phyloP scores from a whole-genome alignment of 2,888 invertebrate genomes.

The Caprella mutica region DNA sequence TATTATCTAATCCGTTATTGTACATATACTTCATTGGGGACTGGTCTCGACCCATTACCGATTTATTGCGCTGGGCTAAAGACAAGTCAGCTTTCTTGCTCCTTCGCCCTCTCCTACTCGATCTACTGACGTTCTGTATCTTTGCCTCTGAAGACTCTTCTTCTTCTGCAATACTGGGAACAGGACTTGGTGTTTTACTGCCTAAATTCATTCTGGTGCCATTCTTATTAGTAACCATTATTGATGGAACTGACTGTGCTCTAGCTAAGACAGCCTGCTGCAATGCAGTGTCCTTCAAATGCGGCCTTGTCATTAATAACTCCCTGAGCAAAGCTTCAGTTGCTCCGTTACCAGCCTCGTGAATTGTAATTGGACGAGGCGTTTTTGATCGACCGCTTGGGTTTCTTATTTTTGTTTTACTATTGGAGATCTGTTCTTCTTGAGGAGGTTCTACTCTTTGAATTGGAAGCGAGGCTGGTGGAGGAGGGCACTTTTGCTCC shows the following conservation, averaged over 20 bases:
- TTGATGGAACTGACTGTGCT: constrained; percentile 33
- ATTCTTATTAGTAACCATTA: constrained; percentile 20
- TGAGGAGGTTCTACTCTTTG: neutral
- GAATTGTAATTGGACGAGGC: constrained; percentile 32
- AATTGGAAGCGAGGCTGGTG: neutral
- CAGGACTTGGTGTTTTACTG: constrained; percentile 13
- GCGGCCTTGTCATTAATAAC: constrained; percentile 26
- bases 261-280: constrained; percentile 31
- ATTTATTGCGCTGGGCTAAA: constrained; percentile 9
- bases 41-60: constrained; percentile 3
- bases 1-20: constrained; percentile 62
- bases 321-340: constrained; percentile 32
- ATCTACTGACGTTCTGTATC: constrained; percentile 8
- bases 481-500: constrained; percentile 26
- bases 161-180: constrained; percentile 12
- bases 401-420: constrained; percentile 4
- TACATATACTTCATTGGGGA: neutral
- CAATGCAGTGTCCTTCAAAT: constrained; percentile 32
- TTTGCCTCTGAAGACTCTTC: constrained; percentile 4
- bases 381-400: constrained; percentile 17
- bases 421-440: neutral
- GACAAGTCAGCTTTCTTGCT: constrained; percentile 39
- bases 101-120: constrained; percentile 35
- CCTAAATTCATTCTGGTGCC: neutral
- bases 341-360: constrained; percentile 31